Base-by-base conservation (phyloP, 2,797 vertebrate genomes). In the Catamblyrhynchus diadema region DNA sequence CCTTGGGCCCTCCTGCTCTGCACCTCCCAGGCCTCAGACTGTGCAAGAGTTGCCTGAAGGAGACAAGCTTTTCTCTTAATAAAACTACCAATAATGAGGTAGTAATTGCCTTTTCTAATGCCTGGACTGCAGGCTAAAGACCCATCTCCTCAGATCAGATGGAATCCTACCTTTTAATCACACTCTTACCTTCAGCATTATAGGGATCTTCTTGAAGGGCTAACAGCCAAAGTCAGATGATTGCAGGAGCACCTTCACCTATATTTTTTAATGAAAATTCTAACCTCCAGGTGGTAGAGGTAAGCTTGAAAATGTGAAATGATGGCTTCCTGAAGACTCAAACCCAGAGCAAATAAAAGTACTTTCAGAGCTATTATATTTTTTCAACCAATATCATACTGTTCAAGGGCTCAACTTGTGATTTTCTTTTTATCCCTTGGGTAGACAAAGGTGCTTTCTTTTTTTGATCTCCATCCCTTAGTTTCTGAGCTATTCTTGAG, bases 271-370 rank as follows among this genome's bases (percentile, higher is more conserved):
- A 95, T 96, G 86, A 96, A 92, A 97, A 85, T 94, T 94, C 88
- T 85, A 73, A 92, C 88, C 94, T 94, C 74, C 88, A 82, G 92
- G 93, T 92, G 62, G 78, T 90, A 80, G 81, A 62, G 64, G 39
- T 92, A 88, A 81, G 70, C 94, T 90, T 88, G 48, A 72, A 92
- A 72, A 85, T 44, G 59, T 0, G 35, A 93, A 91, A 59, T 30
- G 78, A 84, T 92, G 78, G 91, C 88, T 84, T 95, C 88, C 92
- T 90, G 77, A 95, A 90, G 74, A 79, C 90, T 92, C 81, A 88
- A 94, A 84, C 88, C 70, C 94, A 94, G 53, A 95, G 88, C 88
- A 96, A 96, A 95, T 95, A 94, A 88, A 94, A 95, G 83, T 60
- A 50, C 48, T 92, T 92, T 70, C 66, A 80, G 75, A 64, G 70